These are phyloP conservation scores for Danio rerio DNA, from an alignment of 2,113 vertebrate genomes.

Conservation along the genomic window DNA sequence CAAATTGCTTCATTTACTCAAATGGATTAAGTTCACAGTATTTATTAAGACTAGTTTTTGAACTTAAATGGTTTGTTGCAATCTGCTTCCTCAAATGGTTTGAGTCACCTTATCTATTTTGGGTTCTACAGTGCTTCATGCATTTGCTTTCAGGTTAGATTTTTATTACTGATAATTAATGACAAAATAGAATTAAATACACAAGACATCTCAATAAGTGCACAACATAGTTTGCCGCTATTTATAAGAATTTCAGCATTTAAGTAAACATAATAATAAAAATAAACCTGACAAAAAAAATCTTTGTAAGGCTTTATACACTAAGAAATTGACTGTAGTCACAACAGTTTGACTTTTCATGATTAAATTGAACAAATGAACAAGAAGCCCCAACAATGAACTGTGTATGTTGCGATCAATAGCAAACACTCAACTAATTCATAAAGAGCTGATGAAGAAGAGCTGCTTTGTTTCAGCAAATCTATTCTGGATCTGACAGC, in stretches of 20 bases:
- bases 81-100: too few relatives aligned
- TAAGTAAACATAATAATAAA: not conserved
- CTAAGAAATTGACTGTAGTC: not conserved
- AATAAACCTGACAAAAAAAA: too few relatives aligned
- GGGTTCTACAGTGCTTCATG: too few relatives aligned
- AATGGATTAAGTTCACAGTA: too few relatives aligned
- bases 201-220: not conserved
- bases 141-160: too few relatives aligned
- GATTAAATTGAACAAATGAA: not conserved
- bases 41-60: too few relatives aligned
- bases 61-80: too few relatives aligned
- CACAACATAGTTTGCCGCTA: not conserved
- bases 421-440: conserved; percentile 1
- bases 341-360: not conserved
- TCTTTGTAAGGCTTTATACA: not conserved
- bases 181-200: not conserved
- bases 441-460: not conserved
- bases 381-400: conserved; percentile 3
- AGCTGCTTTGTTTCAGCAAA: not conserved
- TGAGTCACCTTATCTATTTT: too few relatives aligned
- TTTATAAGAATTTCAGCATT: not conserved
- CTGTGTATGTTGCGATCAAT: conserved; percentile 3
- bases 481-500: not conserved
- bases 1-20: too few relatives aligned
- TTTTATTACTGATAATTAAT: not conserved